These are phyloP conservation scores for Bombus breviceps DNA, from an alignment of 1,140 invertebrate genomes.

Conservation along the genomic window DNA sequence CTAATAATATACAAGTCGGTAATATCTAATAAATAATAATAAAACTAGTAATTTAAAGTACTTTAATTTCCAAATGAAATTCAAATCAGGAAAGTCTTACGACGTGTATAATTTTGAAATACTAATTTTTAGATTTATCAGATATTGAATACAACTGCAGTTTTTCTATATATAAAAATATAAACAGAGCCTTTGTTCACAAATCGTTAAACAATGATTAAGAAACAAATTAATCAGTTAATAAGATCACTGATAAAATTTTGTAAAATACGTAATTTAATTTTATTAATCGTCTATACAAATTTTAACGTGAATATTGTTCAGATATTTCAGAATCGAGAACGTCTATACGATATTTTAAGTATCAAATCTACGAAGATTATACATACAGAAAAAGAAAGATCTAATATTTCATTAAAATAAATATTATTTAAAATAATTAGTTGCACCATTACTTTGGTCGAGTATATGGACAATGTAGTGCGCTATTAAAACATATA, in stretches of 20 bases:
- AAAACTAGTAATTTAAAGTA: neutral
- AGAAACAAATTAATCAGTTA: neutral
- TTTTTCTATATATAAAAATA: slow-evolving; percentile 9
- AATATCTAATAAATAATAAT: slow-evolving; percentile 33
- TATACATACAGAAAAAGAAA: neutral
- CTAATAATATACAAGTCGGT: slow-evolving; percentile 31
- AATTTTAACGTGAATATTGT: neutral
- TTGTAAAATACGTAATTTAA: slow-evolving; percentile 6
- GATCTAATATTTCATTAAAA: neutral
- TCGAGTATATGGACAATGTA: neutral
- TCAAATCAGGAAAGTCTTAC: neutral
- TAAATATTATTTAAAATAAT: neutral
- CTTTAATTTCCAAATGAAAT: neutral
- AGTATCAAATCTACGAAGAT: slow-evolving; percentile 5
- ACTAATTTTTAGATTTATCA: neutral
- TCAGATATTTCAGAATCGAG: neutral
- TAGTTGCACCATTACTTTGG: neutral
- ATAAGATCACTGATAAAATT: neutral
- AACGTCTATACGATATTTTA: slow-evolving; percentile 5
- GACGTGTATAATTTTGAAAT: neutral
- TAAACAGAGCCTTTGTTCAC: neutral
- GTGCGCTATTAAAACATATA: neutral
- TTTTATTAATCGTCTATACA: slow-evolving; percentile 26
- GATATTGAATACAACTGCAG: slow-evolving; percentile 1
- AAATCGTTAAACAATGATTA: neutral